phyloP scores from a whole-genome alignment of 2,113 vertebrate species.

The Phyllostomus discolor region DNA sequence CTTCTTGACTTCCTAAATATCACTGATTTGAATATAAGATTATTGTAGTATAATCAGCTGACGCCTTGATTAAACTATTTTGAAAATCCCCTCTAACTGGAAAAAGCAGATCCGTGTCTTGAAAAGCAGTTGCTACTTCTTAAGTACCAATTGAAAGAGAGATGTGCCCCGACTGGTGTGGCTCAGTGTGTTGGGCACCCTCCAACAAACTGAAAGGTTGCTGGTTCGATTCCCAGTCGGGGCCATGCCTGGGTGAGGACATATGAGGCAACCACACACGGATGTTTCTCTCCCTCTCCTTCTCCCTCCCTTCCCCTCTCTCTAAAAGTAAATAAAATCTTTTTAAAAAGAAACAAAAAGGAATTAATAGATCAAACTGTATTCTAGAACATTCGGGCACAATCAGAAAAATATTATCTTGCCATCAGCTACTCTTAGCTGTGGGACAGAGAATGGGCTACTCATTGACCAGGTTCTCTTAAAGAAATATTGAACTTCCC shows the following conservation, averaged over 20 bases:
- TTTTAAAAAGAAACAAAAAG: slow-evolving; percentile 4
- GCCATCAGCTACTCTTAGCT: slow-evolving; percentile 54
- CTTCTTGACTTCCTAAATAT: slow-evolving; percentile 90
- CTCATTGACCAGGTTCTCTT: not conserved
- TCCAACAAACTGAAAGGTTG: too few species aligned
- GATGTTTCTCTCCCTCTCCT: too few species aligned
- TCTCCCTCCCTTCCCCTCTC: too few species aligned
- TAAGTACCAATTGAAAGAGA: slow-evolving; percentile 85
- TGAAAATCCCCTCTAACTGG: slow-evolving; percentile 82
- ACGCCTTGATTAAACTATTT: slow-evolving; percentile 89
- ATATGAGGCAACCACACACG: too few species aligned
- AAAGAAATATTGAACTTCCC: not conserved
- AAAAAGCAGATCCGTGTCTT: slow-evolving; percentile 75
- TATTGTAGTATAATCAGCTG: slow-evolving; percentile 88
- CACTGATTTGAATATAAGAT: slow-evolving; percentile 88
- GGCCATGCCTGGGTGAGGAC: too few species aligned
- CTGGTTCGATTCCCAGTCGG: too few species aligned
- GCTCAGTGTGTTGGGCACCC: too few species aligned
- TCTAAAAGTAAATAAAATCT: too few species aligned
- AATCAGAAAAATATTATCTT: not conserved
- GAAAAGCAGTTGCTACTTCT: slow-evolving; percentile 84
- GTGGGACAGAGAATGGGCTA: not conserved
- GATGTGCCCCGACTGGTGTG: not conserved
- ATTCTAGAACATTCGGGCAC: slow-evolving; percentile 78
- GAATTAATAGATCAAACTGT: slow-evolving; percentile 86